These are phyloP conservation scores for Condylostylus longicornis DNA, from an alignment of 1,140 invertebrate genomes.

Conservation along the genomic window DNA sequence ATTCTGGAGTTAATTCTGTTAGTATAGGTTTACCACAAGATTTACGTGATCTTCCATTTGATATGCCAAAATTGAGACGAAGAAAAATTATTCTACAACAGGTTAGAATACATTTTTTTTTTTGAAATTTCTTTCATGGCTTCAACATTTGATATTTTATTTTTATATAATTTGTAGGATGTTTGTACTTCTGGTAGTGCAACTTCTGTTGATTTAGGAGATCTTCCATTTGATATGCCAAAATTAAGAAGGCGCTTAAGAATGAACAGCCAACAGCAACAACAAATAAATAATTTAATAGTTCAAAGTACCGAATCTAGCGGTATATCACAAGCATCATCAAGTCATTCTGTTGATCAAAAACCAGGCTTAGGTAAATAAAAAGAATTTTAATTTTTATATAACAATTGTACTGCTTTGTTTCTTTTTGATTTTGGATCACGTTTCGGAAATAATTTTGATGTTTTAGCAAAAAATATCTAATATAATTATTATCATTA, in stretches of 20 bases:
- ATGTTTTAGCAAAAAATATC: too few relatives aligned
- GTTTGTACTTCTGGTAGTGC: slow-evolving; percentile 53
- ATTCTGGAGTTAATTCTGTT: slow-evolving; percentile 32
- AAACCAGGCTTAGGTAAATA: slow-evolving; percentile 22
- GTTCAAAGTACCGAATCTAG: slow-evolving; percentile 45
- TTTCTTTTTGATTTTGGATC: too few relatives aligned
- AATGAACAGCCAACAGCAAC: slow-evolving; percentile 27
- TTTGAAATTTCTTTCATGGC: not conserved
- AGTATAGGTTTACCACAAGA: slow-evolving; percentile 33
- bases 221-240: slow-evolving; percentile 79
- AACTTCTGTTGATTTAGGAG: slow-evolving; percentile 56
- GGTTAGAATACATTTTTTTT: slow-evolving; percentile 2
- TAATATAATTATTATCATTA: too few relatives aligned
- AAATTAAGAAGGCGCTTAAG: slow-evolving; percentile 53
- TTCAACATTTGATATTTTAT: not conserved
- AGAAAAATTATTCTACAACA: slow-evolving; percentile 39
- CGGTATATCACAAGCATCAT: slow-evolving; percentile 58
- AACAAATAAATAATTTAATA: slow-evolving; percentile 24
- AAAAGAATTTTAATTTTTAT: too few relatives aligned
- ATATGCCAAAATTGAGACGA: slow-evolving; percentile 75
- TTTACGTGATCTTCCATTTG: slow-evolving; percentile 63
- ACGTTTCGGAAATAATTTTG: too few relatives aligned
- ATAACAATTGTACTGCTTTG: too few relatives aligned
- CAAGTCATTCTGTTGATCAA: slow-evolving; percentile 58
- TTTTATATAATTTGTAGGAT: slow-evolving; percentile 34